These are phyloP conservation scores for Collichthys lucidus DNA, from an alignment of 2,113 vertebrate species.

Conservation along the genomic window DNA sequence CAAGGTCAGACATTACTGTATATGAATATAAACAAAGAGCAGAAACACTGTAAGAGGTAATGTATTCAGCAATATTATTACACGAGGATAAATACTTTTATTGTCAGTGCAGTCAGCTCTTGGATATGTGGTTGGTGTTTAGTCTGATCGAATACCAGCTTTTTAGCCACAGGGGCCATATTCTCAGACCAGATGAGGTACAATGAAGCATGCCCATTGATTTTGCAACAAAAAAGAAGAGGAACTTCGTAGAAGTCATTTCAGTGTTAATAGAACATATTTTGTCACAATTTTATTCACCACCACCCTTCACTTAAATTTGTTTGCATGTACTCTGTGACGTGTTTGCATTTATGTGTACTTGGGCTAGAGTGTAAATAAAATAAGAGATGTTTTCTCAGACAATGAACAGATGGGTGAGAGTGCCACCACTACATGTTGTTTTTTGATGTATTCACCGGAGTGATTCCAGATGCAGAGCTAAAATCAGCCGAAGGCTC, in stretches of 20 bases:
- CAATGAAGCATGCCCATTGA: slow-evolving; percentile 21
- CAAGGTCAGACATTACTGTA: slow-evolving; percentile 14
- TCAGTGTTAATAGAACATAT: not conserved
- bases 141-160: slow-evolving; percentile 6
- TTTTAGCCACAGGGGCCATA: not conserved
- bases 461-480: slow-evolving; percentile 28
- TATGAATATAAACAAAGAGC: not conserved
- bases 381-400: slow-evolving; percentile 10
- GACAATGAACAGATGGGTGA: slow-evolving; percentile 8
- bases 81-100: not conserved
- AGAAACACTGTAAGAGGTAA: not conserved
- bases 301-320: not conserved
- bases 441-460: slow-evolving; percentile 6
- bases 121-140: not conserved
- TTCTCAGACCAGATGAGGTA: not conserved
- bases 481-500: not conserved
- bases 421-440: not conserved
- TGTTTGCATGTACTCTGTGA: not conserved
- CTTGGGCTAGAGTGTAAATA: not conserved
- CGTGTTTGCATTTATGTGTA: not conserved
- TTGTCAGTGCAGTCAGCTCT: not conserved
- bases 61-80: not conserved
- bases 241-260: not conserved
- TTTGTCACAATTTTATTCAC: slow-evolving; percentile 5
- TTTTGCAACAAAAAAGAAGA: slow-evolving; percentile 11